These are phyloP conservation scores for Camponotus vicinus DNA, from an alignment of 1,140 invertebrate genomes.

Conservation along the genomic window DNA sequence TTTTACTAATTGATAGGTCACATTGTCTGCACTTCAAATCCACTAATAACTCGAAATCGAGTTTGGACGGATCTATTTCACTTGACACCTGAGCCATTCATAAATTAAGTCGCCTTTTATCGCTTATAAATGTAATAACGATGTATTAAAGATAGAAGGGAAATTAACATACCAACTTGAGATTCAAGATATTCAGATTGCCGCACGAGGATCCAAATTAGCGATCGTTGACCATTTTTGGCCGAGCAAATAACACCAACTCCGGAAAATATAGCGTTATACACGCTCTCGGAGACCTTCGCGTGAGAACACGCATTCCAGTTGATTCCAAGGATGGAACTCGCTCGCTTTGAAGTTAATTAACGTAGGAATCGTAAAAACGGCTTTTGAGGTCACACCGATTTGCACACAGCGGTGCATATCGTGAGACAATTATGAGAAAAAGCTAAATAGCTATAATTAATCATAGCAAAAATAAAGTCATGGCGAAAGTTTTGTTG, in stretches of 20 bases:
- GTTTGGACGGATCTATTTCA: no score
- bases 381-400: conserved; percentile 60
- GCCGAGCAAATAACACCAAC: conserved; percentile 54
- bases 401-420: not conserved
- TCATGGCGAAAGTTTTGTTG: not conserved
- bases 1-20: no score
- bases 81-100: no score
- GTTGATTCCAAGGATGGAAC: conserved; percentile 48
- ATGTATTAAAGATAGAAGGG: not conserved
- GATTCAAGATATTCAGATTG: conserved; percentile 34
- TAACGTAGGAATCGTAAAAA: conserved; percentile 58
- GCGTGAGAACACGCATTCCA: conserved; percentile 68
- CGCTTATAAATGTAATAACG: not conserved
- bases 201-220: conserved; percentile 34
- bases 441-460: conserved; percentile 43
- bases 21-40: no score
- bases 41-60: no score
- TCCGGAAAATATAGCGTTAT: conserved; percentile 42
- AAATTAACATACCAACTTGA: conserved; percentile 28
- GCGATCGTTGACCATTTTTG: conserved; percentile 1
- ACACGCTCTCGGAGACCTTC: conserved; percentile 63
- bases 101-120: no score
- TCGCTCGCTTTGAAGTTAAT: conserved; percentile 54
- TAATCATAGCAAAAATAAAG: conserved; percentile 42
- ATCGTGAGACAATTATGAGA: conserved; percentile 44